Base-by-base conservation (phyloP, 2,113 vertebrate genomes). In the Neoarius graeffei region DNA sequence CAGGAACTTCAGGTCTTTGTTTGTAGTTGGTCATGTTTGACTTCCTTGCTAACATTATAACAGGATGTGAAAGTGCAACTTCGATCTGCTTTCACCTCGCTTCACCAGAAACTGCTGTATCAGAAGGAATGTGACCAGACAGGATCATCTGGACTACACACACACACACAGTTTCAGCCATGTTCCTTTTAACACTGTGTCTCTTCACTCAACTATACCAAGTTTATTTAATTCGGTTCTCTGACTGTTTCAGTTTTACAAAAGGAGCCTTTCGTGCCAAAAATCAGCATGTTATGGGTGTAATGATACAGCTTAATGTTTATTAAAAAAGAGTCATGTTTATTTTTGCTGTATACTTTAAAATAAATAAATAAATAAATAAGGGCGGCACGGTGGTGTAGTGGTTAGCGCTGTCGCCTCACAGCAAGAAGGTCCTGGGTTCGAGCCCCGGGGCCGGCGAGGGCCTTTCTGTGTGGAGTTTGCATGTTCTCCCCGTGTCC, bases 41-140 rank as follows among this genome's bases (percentile, higher is more conserved):
- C 20, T 81, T 59, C 14, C 77, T 52, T 35, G 59, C 11, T 25
- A 77, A 48, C 52, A 59, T 59, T 59, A 77, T 20, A 77, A 67
- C 17, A 64, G 4, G 48, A 77, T 13, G 10, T 25, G 48, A 15
- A 71, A 71, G 23, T 19, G 35, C 11, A 71, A 19, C n/a, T 50
- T 86, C 19, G 7, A 60, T 25, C 27, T 50, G 30, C 30, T 59
- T 81, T 81, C 20, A 48, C 30, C 25, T 52, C 15, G 4, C 73
- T 73, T 60, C 27, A 67, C 35, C 76, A 59, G 86, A 89, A 82
- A 64, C 62, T 30, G 73, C 88, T 90, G 71, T 91, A 90, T 85
- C 48, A 52, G 89, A 25, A 91, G 93, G 94, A 95, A 95, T 95
- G 94, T 91, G 89, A 92, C 91, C 91, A 17, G 92, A 95, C 94